phyloP scores from a whole-genome alignment of 2,797 vertebrate genomes.

The Lagodon rhomboides region DNA sequence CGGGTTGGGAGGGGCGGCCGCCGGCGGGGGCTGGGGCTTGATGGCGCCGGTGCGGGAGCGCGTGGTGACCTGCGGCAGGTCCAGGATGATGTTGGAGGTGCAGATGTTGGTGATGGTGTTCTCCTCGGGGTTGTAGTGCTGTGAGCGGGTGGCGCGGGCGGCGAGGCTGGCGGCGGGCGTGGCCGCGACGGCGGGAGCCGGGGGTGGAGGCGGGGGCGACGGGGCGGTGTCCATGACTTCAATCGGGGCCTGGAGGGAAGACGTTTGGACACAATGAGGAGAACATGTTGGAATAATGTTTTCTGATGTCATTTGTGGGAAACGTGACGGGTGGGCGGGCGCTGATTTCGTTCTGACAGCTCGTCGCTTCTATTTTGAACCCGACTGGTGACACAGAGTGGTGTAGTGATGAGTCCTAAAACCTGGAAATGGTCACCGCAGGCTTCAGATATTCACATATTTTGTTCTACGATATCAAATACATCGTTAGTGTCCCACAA shows the following conservation, averaged over 20 bases:
- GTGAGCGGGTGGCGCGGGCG: constrained; percentile 70
- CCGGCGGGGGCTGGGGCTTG: constrained; percentile 79
- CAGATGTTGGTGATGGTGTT: constrained; percentile 92
- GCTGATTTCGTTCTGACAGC: too few species aligned
- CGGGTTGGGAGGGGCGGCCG: constrained; percentile 62
- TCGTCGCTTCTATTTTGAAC: too few species aligned
- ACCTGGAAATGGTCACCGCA: too few species aligned
- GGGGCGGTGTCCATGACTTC: constrained; percentile 89
- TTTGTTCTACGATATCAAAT: too few species aligned
- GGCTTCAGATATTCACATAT: too few species aligned
- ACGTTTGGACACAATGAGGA: neutral
- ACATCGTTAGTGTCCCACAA: too few species aligned
- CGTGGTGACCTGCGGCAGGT: constrained; percentile 86
- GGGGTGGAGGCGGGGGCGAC: constrained; percentile 73
- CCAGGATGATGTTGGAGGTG: constrained; percentile 89
- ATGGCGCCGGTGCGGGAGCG: constrained; percentile 84
- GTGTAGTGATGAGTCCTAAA: too few species aligned
- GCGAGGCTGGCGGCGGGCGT: neutral
- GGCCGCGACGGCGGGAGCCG: constrained; percentile 38
- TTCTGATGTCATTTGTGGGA: too few species aligned
- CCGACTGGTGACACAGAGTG: too few species aligned
- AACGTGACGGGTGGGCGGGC: too few species aligned
- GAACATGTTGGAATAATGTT: neutral
- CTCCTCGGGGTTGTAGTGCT: constrained; percentile 87
- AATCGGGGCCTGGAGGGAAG: constrained; percentile 78